Evolutionary conservation across 1,140 invertebrate species (phyloP).

Genomic region (Telenomus remus): DNA sequence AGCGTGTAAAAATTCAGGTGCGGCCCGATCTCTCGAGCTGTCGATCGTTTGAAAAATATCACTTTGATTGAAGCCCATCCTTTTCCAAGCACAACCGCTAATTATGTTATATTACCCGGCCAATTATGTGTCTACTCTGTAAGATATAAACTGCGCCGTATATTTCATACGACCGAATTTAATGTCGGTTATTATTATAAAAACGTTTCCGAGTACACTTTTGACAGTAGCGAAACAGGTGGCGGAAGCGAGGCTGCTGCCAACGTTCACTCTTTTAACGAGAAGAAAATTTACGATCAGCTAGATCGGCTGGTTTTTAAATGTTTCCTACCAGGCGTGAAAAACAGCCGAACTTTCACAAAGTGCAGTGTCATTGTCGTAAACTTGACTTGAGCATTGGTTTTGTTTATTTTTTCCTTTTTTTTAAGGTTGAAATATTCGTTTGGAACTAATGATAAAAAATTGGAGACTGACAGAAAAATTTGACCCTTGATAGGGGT

Average conservation of each 20-base stretch:
- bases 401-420: no score
- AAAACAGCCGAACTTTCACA: no score
- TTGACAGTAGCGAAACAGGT: conserved; percentile 30
- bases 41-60: conserved; percentile 1
- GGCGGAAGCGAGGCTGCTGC: conserved; percentile 7
- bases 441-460: no score
- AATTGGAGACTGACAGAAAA: no score
- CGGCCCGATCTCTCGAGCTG: no score
- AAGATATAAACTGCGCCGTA: background rate
- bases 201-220: conserved; percentile 15
- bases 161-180: conserved; percentile 27
- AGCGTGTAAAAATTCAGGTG: background rate
- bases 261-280: conserved; percentile 22
- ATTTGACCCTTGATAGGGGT: conserved; percentile 1
- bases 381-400: no score
- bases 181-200: conserved; percentile 22
- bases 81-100: conserved; percentile 1
- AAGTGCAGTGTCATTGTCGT: no score
- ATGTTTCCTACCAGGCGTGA: no score
- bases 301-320: conserved; percentile 4
- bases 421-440: no score
- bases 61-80: background rate
- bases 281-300: conserved; percentile 39
- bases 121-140: conserved; percentile 21
- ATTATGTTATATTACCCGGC: conserved; percentile 10